Evolutionary conservation across 1,140 invertebrate genomes (phyloP), one percentile per base, ranked within the genome.

Genomic region (Conus ventricosus): DNA sequence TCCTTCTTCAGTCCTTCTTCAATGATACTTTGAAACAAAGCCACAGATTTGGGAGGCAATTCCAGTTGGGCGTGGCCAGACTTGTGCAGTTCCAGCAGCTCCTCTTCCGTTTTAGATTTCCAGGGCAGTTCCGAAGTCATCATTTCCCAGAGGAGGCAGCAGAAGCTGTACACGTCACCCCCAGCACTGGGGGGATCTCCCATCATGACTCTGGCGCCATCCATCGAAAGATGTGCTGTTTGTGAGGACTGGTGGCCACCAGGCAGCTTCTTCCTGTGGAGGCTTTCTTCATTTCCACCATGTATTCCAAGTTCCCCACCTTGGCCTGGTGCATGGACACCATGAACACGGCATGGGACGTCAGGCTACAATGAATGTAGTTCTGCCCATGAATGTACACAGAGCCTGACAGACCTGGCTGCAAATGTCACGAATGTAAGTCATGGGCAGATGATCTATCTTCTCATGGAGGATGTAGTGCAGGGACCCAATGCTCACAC

Each of bases 231-330:
- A 93, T 90, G 84, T 91, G 91, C 91, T 94, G 91, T 13, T 88
- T 87, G 87, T 92, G 91, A 23, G 84, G 91, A 27, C 92, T 92
- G 0, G 87, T 60, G 27, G 88, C 84, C 20, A 91, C 91, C 39
- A 85, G 23, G 86, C 90, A 91, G 60, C 10, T 87, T 60, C 90
- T 90, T 55, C 91, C 92, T 25, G 90, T 75, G 25, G 90, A 88
- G 75, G 89, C 88, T 76, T 91, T 91, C 51, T 90, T 95, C 93
- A 91, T 93, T 75, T 95, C 93, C 11, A 95, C 90, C 87, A 94
- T 93, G 91, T 95, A 95, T 90, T 96, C 95, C 87, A 96, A 95
- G 84, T 95, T 95, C 10, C 94, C 94, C 39, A 96, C 89, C 90
- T 96, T 96, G 75, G 95, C 95, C 63, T 90, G 89, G 71, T 92